Base-by-base conservation (phyloP, 2,113 vertebrate species). In the Fregetta grallaria region DNA sequence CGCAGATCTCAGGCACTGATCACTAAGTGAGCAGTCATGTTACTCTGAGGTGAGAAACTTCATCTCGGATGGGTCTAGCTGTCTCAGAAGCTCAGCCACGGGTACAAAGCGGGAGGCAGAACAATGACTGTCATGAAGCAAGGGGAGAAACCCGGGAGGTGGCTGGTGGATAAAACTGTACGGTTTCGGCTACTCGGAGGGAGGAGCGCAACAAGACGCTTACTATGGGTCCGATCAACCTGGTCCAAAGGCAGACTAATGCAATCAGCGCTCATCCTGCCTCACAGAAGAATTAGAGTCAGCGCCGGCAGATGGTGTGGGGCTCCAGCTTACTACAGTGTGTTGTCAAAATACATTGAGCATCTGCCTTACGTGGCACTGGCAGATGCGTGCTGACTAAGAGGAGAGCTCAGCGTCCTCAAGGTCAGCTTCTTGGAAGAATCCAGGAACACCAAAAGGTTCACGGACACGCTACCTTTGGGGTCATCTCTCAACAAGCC, bases 1-100 rank as follows among this genome's bases (percentile, higher is more conserved):
- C 1, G 12, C 58, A 49, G 21, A 56, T 76, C 49, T 56, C 2
- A 0, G 36, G 45, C 30, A 26, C n/a, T n/a, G n/a, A n/a, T n/a
- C n/a, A n/a, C 7, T 11, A 55, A 94, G 56, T 42, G 74, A 95
- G 74, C 74, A 59, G 34, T 59, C 22, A 1, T 16, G 18, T 40
- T 62, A 29, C 25, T 63, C 27, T 1, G 11, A 85, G 47, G 52
- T 27, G 42, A 47, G 52, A 67, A 85, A 14, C 13, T 29, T 72
- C 13, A 2, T 2, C 20, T 29, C 9, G 47, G n/a, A 19, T 9
- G 7, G 32, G 7, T 34, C 38, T 10, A 78, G 16, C 22, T 65
- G 76, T 16, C 77, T 47, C 61, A 71, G 71, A 25, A 67, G 38
- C 58, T 79, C 44, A 75, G 65, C 9, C 30, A 3, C 23, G 5